These are phyloP conservation scores for Tonatia bakeri DNA, from an alignment of 2,113 vertebrate genomes.

Conservation along the genomic window DNA sequence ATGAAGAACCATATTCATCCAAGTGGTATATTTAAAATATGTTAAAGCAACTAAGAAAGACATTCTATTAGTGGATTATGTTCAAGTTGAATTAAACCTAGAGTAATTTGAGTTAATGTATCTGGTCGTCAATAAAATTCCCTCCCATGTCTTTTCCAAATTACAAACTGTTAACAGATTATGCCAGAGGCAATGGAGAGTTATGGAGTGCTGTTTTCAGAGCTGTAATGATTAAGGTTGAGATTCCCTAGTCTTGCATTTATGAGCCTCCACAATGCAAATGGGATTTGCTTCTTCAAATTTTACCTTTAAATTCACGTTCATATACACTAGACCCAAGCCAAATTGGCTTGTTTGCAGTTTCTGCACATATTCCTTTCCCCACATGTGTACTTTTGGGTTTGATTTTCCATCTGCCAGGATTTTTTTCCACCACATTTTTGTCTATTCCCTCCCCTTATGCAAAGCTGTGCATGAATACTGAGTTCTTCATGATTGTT, in stretches of 20 bases:
- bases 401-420: conserved; percentile 33
- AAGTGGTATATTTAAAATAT: background rate
- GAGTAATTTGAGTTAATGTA: conserved; percentile 20
- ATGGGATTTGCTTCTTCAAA: conserved; percentile 22
- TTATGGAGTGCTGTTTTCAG: background rate
- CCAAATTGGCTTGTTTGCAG: conserved; percentile 30
- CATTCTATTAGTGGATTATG: background rate
- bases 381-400: background rate
- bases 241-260: background rate
- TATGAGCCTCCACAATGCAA: background rate
- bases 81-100: background rate
- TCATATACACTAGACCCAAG: background rate
- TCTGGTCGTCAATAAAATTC: background rate
- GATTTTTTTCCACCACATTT: background rate
- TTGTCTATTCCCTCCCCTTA: background rate
- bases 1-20: background rate
- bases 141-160: background rate
- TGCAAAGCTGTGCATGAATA: background rate
- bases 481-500: background rate
- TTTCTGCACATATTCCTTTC: conserved; percentile 27
- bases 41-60: background rate
- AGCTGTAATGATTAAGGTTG: background rate
- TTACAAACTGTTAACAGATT: background rate
- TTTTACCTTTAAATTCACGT: background rate
- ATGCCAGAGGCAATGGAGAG: background rate